A percentile compares a stretch with the other conserved stretches of the same genome.
Evolutionary conservation across 2,888 invertebrate genomes (phyloP).

Genomic region (Brachyptera risi): DNA sequence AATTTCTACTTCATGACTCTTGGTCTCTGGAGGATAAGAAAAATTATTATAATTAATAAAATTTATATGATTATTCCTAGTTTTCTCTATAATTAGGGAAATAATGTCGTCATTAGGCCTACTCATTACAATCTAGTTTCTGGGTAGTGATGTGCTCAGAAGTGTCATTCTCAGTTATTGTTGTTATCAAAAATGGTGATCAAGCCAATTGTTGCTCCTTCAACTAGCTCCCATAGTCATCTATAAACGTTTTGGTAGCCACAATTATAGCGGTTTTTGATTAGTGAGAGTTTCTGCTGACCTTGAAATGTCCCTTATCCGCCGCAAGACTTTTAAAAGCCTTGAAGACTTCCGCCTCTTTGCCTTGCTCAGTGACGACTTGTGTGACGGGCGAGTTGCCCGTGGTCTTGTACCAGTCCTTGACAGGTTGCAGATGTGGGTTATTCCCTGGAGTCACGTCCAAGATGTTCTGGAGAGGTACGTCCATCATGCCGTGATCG

Average conservation of each 20-base stretch:
- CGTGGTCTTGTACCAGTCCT: not conserved
- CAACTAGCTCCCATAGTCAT: not conserved
- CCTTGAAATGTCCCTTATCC: not conserved
- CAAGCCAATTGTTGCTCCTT: not conserved
- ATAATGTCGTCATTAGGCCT: no score
- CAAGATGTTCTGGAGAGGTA: constrained; percentile 14
- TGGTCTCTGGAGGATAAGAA: no score
- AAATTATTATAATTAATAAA: no score
- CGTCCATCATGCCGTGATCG: constrained; percentile 23
- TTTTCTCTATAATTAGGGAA: no score
- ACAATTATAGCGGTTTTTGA: not conserved
- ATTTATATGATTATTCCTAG: no score
- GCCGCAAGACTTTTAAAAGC: not conserved
- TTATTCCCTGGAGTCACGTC: not conserved
- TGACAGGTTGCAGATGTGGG: not conserved
- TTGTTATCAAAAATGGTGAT: not conserved
- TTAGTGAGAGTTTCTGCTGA: not conserved
- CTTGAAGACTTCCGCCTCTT: not conserved
- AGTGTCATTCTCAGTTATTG: no score
- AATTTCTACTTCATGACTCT: no score
- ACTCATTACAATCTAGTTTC: no score
- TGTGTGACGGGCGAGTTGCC: not conserved
- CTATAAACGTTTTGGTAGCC: not conserved
- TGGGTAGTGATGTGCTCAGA: no score
- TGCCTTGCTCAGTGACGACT: not conserved